Percentiles rank a stretch among this genome's conserved stretches.
Evolutionary conservation across 2,797 vertebrate genomes (phyloP).

Genomic region (Amblyraja radiata): DNA sequence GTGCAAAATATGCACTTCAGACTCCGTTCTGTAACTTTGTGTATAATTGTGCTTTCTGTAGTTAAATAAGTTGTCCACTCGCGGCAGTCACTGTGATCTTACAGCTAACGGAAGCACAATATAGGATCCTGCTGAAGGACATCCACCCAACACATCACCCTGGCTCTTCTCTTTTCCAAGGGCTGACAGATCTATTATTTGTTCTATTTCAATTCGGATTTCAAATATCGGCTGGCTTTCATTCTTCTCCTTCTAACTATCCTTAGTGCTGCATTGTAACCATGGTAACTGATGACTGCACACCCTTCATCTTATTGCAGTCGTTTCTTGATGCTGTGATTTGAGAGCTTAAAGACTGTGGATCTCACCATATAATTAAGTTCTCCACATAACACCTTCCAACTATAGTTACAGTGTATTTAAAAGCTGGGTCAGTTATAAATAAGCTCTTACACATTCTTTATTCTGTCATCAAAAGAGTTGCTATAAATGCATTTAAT

Average conservation of each 20-base stretch:
- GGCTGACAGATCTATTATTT: not conserved
- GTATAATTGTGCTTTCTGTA: not conserved
- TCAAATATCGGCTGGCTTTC: not conserved
- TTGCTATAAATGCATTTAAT: not conserved
- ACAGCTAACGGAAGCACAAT: not conserved
- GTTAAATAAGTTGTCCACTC: not conserved
- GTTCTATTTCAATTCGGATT: not conserved
- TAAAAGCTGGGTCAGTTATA: conserved; percentile 10
- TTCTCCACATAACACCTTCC: not conserved
- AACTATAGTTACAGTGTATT: not conserved
- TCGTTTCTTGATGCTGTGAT: not conserved
- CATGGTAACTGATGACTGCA: not conserved
- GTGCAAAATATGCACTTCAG: not conserved
- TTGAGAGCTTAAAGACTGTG: not conserved
- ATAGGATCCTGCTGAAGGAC: not conserved
- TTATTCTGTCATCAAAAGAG: not conserved
- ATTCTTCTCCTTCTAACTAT: not conserved
- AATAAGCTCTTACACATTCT: not conserved
- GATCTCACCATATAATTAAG: conserved; percentile 12
- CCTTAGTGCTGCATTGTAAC: not conserved
- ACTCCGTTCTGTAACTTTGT: not conserved
- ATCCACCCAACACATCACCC: not conserved
- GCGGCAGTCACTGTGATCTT: not conserved
- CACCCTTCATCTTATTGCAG: conserved; percentile 4
- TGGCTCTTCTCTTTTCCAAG: not conserved